A percentile compares a stretch with the other conserved stretches of the same genome.
phyloP scores from a whole-genome alignment of 2,888 invertebrate genomes.

The Drosophila suboccidentalis region DNA sequence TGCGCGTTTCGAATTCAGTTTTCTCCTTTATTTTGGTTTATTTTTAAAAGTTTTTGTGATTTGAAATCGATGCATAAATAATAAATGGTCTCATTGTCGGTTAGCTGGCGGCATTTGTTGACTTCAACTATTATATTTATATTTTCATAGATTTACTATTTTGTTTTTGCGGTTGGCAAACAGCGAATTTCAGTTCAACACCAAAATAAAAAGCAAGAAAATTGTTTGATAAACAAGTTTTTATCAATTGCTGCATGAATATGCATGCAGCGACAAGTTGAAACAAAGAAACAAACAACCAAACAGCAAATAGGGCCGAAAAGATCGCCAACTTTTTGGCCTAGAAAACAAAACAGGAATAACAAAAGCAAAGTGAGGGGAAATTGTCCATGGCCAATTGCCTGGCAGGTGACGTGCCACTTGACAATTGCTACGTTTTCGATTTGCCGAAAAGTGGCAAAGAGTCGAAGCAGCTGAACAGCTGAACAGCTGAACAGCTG shows the following conservation, averaged over 20 bases:
- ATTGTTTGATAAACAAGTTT: constrained; percentile 3
- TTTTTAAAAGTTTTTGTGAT: constrained; percentile 51
- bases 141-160: constrained; percentile 12
- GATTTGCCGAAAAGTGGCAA: constrained; percentile 73
- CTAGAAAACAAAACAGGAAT: constrained; percentile 22
- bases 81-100: constrained; percentile 67
- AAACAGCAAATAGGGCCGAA: constrained; percentile 53
- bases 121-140: constrained; percentile 10
- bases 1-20: constrained; percentile 30
- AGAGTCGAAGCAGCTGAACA: constrained; percentile 30
- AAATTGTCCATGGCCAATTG: constrained; percentile 61
- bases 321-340: constrained; percentile 59
- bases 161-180: constrained; percentile 28
- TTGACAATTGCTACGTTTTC: constrained; percentile 80
- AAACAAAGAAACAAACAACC: constrained; percentile 42
- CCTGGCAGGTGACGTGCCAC: constrained; percentile 73
- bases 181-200: constrained; percentile 17
- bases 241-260: constrained; percentile 46
- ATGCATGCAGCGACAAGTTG: constrained; percentile 46
- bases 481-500: constrained; percentile 12
- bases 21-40: constrained; percentile 40
- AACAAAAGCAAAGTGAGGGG: neutral
- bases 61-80: constrained; percentile 78
- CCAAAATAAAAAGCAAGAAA: neutral
- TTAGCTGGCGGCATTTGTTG: constrained; percentile 46